Evolutionary conservation across 2,888 invertebrate species (phyloP).

Genomic region (Phengaris arion): DNA sequence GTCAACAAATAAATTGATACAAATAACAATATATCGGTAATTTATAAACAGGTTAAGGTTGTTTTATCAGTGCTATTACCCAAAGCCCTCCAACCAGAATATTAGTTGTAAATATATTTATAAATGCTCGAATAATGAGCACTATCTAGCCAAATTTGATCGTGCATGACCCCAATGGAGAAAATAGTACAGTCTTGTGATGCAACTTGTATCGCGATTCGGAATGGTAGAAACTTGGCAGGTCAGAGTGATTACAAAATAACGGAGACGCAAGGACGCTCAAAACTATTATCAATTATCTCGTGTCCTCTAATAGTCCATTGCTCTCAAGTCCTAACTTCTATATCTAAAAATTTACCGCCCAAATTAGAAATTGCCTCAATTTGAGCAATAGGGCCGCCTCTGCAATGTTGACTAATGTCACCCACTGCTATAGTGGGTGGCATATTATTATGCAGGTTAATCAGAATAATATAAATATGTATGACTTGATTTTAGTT

Average conservation of each 20-base stretch:
- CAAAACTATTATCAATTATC: slow-evolving; percentile 35
- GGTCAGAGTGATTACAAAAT: slow-evolving; percentile 40
- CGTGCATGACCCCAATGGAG: slow-evolving; percentile 70
- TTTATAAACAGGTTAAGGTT: slow-evolving; percentile 57
- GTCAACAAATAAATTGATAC: slow-evolving; percentile 9
- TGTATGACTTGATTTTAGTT: slow-evolving; percentile 20
- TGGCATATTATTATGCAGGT: slow-evolving; percentile 22
- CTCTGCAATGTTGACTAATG: slow-evolving; percentile 18
- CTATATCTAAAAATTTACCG: not conserved
- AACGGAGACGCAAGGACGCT: slow-evolving; percentile 35
- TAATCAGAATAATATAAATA: slow-evolving; percentile 25
- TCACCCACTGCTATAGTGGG: slow-evolving; percentile 14
- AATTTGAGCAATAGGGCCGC: slow-evolving; percentile 23
- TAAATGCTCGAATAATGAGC: slow-evolving; percentile 32
- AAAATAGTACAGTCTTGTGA: slow-evolving; percentile 55
- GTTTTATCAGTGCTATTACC: slow-evolving; percentile 51
- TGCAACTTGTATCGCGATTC: slow-evolving; percentile 54
- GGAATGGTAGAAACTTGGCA: slow-evolving; percentile 47
- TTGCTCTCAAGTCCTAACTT: not conserved
- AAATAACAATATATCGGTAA: slow-evolving; percentile 23
- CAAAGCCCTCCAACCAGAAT: not conserved
- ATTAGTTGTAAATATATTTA: not conserved
- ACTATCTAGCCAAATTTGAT: not conserved
- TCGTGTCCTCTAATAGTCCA: slow-evolving; percentile 22
- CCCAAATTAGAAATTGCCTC: not conserved